Percentiles rank a stretch among this genome's conserved stretches.
phyloP scores from a whole-genome alignment of 2,888 invertebrate species.

The Tupiocoris notatus region DNA sequence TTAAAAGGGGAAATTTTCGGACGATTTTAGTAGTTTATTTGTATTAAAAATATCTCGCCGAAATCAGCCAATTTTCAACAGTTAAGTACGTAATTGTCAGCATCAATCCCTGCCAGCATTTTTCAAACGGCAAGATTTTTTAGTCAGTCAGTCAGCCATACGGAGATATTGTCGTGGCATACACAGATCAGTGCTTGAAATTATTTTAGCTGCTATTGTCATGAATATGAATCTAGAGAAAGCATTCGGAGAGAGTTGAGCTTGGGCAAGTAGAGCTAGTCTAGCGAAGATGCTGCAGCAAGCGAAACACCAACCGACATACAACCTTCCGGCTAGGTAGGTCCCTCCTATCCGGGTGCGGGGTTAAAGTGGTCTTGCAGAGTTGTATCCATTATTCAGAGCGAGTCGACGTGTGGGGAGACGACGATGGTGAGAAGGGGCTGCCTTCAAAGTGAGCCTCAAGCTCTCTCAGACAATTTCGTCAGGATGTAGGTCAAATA shows the following conservation, averaged over 20 bases:
- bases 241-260: not conserved
- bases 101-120: too few species aligned
- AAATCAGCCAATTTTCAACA: too few species aligned
- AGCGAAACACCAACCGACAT: not conserved
- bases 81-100: too few species aligned
- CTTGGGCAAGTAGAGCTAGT: not conserved
- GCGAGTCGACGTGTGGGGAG: slow-evolving; percentile 20
- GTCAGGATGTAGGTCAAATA: slow-evolving; percentile 24
- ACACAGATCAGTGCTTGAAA: not conserved
- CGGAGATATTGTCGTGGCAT: too few species aligned
- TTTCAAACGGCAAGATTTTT: too few species aligned
- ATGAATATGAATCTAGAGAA: slow-evolving; percentile 13
- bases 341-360: not conserved
- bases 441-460: slow-evolving; percentile 18
- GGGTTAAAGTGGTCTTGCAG: slow-evolving; percentile 14
- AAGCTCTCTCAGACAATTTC: slow-evolving; percentile 6
- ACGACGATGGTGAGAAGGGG: not conserved
- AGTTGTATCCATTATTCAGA: slow-evolving; percentile 26
- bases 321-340: not conserved
- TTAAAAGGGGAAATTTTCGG: too few species aligned
- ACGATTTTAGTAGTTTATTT: too few species aligned
- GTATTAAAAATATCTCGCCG: too few species aligned
- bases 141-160: too few species aligned
- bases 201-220: not conserved
- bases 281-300: too few species aligned